phyloP scores from a whole-genome alignment of 1,140 invertebrate species.

The Drosophila miranda region DNA sequence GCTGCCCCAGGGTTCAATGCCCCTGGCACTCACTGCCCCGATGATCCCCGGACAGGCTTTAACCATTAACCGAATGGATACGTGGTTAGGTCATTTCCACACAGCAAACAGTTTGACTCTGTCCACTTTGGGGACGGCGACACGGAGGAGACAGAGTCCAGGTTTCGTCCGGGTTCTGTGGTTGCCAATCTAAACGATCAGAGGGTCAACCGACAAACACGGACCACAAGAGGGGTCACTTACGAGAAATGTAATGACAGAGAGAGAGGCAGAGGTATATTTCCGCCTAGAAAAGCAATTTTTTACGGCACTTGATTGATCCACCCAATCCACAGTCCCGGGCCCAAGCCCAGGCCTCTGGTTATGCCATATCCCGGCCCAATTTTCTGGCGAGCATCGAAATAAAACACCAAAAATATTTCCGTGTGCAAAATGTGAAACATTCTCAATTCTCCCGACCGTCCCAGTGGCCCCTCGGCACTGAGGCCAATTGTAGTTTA shows the following conservation, averaged over 20 bases:
- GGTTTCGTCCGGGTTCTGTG: not conserved
- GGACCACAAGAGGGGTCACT: too few species aligned
- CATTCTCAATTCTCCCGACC: constrained; percentile 1
- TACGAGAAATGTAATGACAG: too few species aligned
- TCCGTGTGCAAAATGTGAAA: not conserved
- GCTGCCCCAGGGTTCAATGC: too few species aligned
- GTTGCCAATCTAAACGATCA: not conserved
- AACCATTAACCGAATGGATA: constrained; percentile 56
- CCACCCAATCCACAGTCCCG: too few species aligned
- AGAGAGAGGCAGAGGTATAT: too few species aligned
- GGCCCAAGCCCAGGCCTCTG: not conserved
- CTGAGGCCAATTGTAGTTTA: not conserved
- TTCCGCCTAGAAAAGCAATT: too few species aligned
- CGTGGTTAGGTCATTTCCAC: constrained; percentile 32
- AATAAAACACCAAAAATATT: constrained; percentile 8
- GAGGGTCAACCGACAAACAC: not conserved
- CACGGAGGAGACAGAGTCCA: not conserved
- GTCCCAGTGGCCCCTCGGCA: too few species aligned
- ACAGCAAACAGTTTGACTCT: constrained; percentile 38
- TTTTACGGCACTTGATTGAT: too few species aligned
- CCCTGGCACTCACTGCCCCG: too few species aligned
- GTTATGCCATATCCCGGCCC: not conserved
- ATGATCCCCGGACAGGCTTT: constrained; percentile 5
- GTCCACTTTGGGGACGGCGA: too few species aligned
- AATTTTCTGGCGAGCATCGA: constrained; percentile 13